phyloP scores from a whole-genome alignment of 2,113 vertebrate species.

The Actenoides hombroni region DNA sequence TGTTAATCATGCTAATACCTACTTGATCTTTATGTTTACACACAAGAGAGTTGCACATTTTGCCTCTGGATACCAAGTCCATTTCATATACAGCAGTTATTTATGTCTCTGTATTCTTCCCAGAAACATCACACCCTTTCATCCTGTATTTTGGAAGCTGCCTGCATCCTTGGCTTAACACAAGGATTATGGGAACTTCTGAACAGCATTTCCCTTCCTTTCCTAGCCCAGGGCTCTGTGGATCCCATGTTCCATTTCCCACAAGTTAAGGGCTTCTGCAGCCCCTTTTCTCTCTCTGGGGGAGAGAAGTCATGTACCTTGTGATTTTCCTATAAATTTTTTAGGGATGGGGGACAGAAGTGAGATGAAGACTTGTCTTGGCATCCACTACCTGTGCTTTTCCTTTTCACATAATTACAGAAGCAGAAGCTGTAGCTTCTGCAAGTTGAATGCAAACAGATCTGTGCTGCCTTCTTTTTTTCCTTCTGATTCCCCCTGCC shows the following conservation, averaged over 20 bases:
- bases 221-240: background rate
- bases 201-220: background rate
- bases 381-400: background rate
- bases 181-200: background rate
- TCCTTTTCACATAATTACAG: background rate
- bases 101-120: background rate
- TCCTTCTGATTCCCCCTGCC: background rate
- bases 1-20: background rate
- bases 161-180: background rate
- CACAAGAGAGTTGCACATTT: background rate
- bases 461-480: background rate
- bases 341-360: background rate
- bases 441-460: background rate
- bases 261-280: background rate
- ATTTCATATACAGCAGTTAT: background rate
- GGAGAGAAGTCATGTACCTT: background rate
- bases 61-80: background rate
- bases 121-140: background rate
- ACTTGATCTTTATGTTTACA: background rate
- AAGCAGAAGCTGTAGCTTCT: background rate
- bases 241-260: background rate
- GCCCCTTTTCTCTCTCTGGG: background rate
- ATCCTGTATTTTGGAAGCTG: background rate
- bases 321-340: background rate
- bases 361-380: background rate